Percentiles rank a stretch among this genome's conserved stretches.
These are phyloP conservation scores for Trematocara marginatum DNA, from an alignment of 2,113 vertebrate species.

Conservation along the genomic window DNA sequence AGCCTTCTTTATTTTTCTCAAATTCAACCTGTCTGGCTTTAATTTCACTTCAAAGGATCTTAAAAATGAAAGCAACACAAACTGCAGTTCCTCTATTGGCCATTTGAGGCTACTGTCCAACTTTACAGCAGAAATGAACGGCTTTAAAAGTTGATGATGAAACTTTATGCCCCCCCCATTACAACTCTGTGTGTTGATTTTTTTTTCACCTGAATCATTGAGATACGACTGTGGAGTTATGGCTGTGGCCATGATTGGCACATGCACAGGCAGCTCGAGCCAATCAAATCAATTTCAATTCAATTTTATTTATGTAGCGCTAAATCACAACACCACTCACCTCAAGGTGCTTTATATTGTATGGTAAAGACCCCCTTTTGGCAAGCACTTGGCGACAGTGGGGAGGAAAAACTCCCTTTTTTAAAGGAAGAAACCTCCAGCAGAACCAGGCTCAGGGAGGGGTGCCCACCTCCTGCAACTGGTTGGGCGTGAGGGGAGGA, in stretches of 20 bases:
- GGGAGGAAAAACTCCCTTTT: background rate
- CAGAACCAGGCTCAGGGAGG: background rate
- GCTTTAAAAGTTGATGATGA: background rate
- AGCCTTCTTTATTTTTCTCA: background rate
- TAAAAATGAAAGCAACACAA: background rate
- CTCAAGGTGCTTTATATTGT: background rate
- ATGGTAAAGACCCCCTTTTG: background rate
- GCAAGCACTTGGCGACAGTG: background rate
- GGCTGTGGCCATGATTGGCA: background rate
- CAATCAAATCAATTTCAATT: background rate
- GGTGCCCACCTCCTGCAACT: background rate
- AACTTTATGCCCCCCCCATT: too few relatives aligned
- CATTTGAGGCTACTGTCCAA: background rate
- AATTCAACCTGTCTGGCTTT: background rate
- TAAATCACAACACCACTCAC: background rate
- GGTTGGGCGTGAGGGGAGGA: background rate
- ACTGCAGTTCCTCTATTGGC: background rate
- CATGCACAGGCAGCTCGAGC: background rate
- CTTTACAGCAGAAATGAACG: background rate
- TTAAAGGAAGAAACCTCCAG: background rate
- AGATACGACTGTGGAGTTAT: background rate
- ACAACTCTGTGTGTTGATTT: too few relatives aligned
- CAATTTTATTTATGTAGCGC: background rate
- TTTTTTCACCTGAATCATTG: background rate
- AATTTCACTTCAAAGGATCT: background rate